Percentiles rank a stretch among this genome's conserved stretches.
phyloP scores from a whole-genome alignment of 2,888 invertebrate genomes.

The Drosophila aldrichi region DNA sequence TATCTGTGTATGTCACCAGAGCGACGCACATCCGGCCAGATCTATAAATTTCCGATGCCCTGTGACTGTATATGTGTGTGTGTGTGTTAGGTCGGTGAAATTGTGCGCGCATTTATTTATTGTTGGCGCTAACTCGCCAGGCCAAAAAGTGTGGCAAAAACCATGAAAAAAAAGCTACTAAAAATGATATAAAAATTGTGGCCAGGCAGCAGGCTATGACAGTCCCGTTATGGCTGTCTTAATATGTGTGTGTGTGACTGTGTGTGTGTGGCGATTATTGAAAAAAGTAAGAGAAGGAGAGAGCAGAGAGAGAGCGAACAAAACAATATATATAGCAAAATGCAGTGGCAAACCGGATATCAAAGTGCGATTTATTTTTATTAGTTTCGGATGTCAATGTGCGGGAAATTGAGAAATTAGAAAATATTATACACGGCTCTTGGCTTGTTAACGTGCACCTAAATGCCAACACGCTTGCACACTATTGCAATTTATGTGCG shows the following conservation, averaged over 20 bases:
- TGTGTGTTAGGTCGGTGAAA: slow-evolving; percentile 40
- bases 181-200: slow-evolving; percentile 74
- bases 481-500: slow-evolving; percentile 30
- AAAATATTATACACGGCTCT: slow-evolving; percentile 77
- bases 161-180: slow-evolving; percentile 54
- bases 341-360: slow-evolving; percentile 70
- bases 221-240: slow-evolving; percentile 48
- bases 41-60: slow-evolving; percentile 70
- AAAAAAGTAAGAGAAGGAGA: slow-evolving; percentile 39
- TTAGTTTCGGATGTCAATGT: slow-evolving; percentile 82
- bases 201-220: slow-evolving; percentile 47
- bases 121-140: slow-evolving; percentile 75
- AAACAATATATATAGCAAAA: slow-evolving; percentile 32
- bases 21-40: slow-evolving; percentile 76
- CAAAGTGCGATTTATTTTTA: slow-evolving; percentile 82
- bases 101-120: slow-evolving; percentile 75
- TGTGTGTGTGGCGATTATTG: slow-evolving; percentile 64
- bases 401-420: slow-evolving; percentile 82
- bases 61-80: slow-evolving; percentile 9
- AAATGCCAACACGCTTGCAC: slow-evolving; percentile 35
- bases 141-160: slow-evolving; percentile 66
- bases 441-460: slow-evolving; percentile 69
- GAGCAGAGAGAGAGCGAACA: slow-evolving; percentile 17
- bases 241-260: slow-evolving; percentile 38
- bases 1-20: slow-evolving; percentile 73